Percentiles rank a stretch among this genome's conserved stretches.
These are phyloP conservation scores for Drosophila murphyi DNA, from an alignment of 1,140 invertebrate genomes.

Conservation along the genomic window DNA sequence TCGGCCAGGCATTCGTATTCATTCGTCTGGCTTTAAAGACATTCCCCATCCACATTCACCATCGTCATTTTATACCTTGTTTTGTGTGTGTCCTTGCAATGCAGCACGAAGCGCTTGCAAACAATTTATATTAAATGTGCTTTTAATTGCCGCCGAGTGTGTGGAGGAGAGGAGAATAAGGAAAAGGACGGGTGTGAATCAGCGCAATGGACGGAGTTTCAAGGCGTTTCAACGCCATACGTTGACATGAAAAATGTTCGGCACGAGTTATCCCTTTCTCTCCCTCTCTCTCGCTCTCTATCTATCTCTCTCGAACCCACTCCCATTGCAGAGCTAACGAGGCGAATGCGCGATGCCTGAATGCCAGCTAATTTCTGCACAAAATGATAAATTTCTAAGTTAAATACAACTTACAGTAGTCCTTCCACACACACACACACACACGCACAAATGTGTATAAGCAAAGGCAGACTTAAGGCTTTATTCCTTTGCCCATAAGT, in stretches of 20 bases:
- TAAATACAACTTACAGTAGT: slow-evolving; percentile 37
- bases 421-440: not conserved
- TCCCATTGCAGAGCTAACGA: slow-evolving; percentile 19
- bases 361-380: slow-evolving; percentile 50
- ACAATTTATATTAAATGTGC: slow-evolving; percentile 68
- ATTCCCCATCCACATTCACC: slow-evolving; percentile 1
- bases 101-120: slow-evolving; percentile 37
- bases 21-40: slow-evolving; percentile 24
- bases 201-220: slow-evolving; percentile 10
- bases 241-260: slow-evolving; percentile 17
- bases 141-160: slow-evolving; percentile 62
- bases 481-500: slow-evolving; percentile 16
- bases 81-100: slow-evolving; percentile 49
- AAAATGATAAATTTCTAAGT: slow-evolving; percentile 66
- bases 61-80: slow-evolving; percentile 19
- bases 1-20: slow-evolving; percentile 17
- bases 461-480: slow-evolving; percentile 38
- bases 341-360: slow-evolving; percentile 49
- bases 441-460: not conserved
- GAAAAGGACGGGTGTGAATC: not conserved
- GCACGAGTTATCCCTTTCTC: not conserved
- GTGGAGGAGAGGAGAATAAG: not conserved
- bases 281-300: not conserved
- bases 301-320: not conserved
- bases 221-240: slow-evolving; percentile 53